These are phyloP conservation scores for Steatornis caripensis DNA, from an alignment of 2,113 vertebrate genomes.

Conservation along the genomic window DNA sequence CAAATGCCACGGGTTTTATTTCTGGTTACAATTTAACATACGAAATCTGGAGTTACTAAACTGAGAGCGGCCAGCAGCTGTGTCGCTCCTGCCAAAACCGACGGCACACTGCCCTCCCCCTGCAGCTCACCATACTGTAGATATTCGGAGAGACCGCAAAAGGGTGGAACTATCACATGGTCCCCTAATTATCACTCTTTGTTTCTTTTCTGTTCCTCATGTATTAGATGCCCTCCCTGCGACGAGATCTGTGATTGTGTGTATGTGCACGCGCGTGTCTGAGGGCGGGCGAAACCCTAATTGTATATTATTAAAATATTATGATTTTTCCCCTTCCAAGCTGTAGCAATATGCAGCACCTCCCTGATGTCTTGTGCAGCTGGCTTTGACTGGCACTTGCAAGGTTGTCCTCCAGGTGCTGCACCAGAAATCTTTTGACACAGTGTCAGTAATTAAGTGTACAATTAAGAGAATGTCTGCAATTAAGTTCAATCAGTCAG, in stretches of 20 bases:
- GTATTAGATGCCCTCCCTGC: background rate
- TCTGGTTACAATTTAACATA: accelerated
- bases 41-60: background rate
- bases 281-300: conserved; percentile 23
- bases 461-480: conserved; percentile 68
- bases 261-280: background rate
- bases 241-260: background rate
- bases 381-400: conserved; percentile 53
- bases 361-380: conserved; percentile 42
- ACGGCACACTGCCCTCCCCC: background rate
- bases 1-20: accelerated
- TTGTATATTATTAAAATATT: conserved; percentile 71
- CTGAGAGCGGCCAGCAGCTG: background rate
- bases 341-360: background rate
- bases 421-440: conserved; percentile 70
- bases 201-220: background rate
- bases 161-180: background rate
- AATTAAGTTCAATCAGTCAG: conserved; percentile 71
- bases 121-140: background rate
- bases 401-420: conserved; percentile 72
- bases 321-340: conserved; percentile 19
- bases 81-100: background rate
- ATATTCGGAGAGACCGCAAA: background rate
- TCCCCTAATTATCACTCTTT: background rate
- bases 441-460: conserved; percentile 73